These are phyloP conservation scores for Holcopasites calliopsidis DNA, from an alignment of 1,140 invertebrate genomes.

Conservation along the genomic window DNA sequence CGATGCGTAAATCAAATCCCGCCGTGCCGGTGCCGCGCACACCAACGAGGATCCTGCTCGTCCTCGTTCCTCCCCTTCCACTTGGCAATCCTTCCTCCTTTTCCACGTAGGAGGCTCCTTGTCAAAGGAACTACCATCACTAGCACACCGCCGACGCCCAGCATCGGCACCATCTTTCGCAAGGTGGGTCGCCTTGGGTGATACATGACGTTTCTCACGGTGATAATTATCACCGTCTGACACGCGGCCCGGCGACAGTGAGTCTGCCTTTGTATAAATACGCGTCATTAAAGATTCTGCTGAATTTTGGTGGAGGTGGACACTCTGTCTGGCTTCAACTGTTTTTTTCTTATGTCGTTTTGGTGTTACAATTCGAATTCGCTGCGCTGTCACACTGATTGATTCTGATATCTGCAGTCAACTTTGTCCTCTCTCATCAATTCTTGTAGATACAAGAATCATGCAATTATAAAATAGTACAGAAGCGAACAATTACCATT, in stretches of 20 bases:
- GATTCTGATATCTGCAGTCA: no score
- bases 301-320: no score
- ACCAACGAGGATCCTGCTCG: constrained; percentile 12
- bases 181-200: constrained; percentile 59
- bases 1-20: constrained; percentile 68
- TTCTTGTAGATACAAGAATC: no score
- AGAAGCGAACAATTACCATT: no score
- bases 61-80: not conserved
- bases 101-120: constrained; percentile 38
- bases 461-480: no score
- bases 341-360: no score
- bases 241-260: not conserved
- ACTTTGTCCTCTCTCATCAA: no score
- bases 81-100: constrained; percentile 11
- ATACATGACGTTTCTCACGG: constrained; percentile 58
- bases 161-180: constrained; percentile 48
- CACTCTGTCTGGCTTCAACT: not conserved
- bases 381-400: no score
- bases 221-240: constrained; percentile 47
- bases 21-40: constrained; percentile 16
- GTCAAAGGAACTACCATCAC: constrained; percentile 49
- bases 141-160: constrained; percentile 26
- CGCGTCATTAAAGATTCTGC: not conserved
- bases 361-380: no score
- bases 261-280: constrained; percentile 10